Conservation (phyloP, 1,140 invertebrate species). For the Apis mellifera region Amel_HAv3.1 CM009944.2:3868501-3869000, state of each 20-base stretch:
- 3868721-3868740: not conserved
- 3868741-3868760: not conserved
- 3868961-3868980: too few relatives aligned
- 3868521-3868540: not conserved
- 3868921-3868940: too few relatives aligned
- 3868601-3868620: not conserved
- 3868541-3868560: not conserved
- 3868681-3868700: slow-evolving; percentile 17
- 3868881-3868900: too few relatives aligned
- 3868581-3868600: slow-evolving; percentile 3
- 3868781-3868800: too few relatives aligned
- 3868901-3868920: too few relatives aligned
- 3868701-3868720: not conserved
- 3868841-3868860: too few relatives aligned
- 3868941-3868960: too few relatives aligned
- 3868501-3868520: not conserved
- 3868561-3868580: slow-evolving; percentile 29
- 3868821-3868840: too few relatives aligned
- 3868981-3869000: too few relatives aligned
- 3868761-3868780: not conserved
- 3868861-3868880: too few relatives aligned
- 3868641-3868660: not conserved
- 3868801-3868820: too few relatives aligned
- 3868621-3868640: slow-evolving; percentile 30
- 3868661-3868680: not conserved